Conservation (phyloP, 2,113 vertebrate genomes). For the Stegostoma tigrinum region DNA sequence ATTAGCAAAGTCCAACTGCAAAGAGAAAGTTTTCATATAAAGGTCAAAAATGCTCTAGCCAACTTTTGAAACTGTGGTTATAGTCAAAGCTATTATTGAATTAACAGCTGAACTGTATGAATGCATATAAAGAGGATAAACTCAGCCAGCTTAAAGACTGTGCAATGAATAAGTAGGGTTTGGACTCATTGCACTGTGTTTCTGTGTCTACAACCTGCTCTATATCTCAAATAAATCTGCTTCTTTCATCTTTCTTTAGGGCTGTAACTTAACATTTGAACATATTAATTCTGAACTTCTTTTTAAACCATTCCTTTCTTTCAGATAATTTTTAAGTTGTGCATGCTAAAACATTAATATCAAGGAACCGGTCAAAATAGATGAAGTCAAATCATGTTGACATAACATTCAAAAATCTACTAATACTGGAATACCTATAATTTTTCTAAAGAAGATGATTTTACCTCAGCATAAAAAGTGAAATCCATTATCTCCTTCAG, state of each 20-base stretch:
- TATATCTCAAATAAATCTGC: not conserved
- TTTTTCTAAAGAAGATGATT: not conserved
- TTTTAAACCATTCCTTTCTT: not conserved
- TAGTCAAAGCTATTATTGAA: not conserved
- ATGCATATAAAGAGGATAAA: not conserved
- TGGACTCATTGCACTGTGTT: not conserved
- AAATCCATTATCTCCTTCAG: constrained; percentile 4
- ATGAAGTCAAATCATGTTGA: not conserved
- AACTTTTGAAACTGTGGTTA: not conserved
- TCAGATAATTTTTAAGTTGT: not conserved
- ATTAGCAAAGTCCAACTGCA: not conserved
- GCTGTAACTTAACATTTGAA: not conserved
- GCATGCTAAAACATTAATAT: not conserved
- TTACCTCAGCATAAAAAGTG: not conserved
- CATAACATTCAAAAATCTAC: not conserved
- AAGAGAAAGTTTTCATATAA: not conserved
- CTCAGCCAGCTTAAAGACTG: not conserved
- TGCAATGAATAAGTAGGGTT: not conserved
- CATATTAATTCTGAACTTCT: not conserved
- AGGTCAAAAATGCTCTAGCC: not conserved
- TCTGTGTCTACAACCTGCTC: not conserved
- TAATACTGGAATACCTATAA: not conserved
- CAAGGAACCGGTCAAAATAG: not conserved
- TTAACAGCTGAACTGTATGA: not conserved
- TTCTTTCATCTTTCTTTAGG: not conserved